Evolutionary conservation across 2,797 vertebrate genomes (phyloP), one percentile per base, ranked within the genome.

Genomic region (Rhinoraja longicauda): DNA sequence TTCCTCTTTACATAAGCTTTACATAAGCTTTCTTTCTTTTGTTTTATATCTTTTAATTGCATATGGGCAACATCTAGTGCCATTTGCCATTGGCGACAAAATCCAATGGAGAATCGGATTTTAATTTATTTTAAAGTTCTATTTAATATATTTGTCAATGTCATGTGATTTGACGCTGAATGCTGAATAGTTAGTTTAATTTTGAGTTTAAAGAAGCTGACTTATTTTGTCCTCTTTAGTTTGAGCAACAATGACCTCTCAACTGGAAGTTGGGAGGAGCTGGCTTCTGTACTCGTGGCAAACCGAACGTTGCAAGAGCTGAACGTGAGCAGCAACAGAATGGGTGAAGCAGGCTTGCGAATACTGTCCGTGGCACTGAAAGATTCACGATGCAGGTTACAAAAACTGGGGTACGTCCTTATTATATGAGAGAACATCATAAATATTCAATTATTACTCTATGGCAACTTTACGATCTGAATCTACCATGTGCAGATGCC

Each of bases 181-280:
- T 36, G 36, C 36, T n/a, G 21, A 21, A 9, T 36, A 21, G 36
- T 36, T 88, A 67, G n/a, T 62, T 67, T 67, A 67, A 88, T 36
- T 67, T 36, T 62, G 67, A 9, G 5, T 88, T 88, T n/a, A 86
- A 86, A 36, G 62, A 88, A n/a, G 64, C 64, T 88, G 21, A 88
- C 62, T 88, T 17, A 21, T 64, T 29, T 88, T 67, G 1, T 21
- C 67, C 59, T 88, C 17, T 64, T 88, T 36, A 88, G 84, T n/a
- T 67, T 88, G 84, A 88, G 59, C 84, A 88, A 88, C 5, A 88
- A 88, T 67, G 67, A 88, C 67, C 84, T 88, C 26, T 67, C 84
- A 36, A 21, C 2, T 88, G 84, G 62, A 88, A 67, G 84, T 17
- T 88, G 84, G 84, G 84, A 88, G n/a, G 59, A 67, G 24, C 17